phyloP scores from a whole-genome alignment of 2,113 vertebrate genomes.

The Mobula birostris region DNA sequence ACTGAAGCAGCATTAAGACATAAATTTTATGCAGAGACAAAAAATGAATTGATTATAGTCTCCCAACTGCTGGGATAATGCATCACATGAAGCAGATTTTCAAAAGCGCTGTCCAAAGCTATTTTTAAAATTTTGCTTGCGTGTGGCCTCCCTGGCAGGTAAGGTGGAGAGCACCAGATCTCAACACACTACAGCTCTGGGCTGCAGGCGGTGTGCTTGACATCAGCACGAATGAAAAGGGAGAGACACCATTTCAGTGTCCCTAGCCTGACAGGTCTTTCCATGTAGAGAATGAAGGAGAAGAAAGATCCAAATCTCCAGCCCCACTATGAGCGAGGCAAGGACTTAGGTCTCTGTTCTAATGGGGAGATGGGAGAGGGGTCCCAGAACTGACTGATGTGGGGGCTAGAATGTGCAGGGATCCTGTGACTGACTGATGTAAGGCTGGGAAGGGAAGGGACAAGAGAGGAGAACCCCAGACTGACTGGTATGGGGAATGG shows the following conservation, averaged over 20 bases:
- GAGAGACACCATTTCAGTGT: too few species aligned
- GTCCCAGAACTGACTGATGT: too few species aligned
- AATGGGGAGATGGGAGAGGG: neutral
- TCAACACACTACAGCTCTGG: too few species aligned
- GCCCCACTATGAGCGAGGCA: neutral
- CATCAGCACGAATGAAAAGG: too few species aligned
- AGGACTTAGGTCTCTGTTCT: neutral
- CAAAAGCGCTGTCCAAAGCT: too few species aligned
- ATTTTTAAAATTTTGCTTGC: neutral
- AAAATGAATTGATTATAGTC: neutral
- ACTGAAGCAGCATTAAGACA: neutral
- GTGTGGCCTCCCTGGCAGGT: neutral
- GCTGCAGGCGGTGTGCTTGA: too few species aligned
- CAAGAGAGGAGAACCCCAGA: too few species aligned
- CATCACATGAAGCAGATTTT: neutral
- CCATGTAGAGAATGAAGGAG: neutral
- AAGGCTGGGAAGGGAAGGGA: neutral
- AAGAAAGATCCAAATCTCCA: neutral
- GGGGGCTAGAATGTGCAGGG: too few species aligned
- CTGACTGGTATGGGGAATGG: too few species aligned
- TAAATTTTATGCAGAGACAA: neutral
- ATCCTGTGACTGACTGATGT: too few species aligned
- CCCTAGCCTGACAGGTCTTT: too few species aligned
- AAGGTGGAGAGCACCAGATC: neutral
- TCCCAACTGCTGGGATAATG: neutral